Base-by-base conservation (phyloP, 2,888 invertebrate species). In the Alviniconcha strummeri region DNA sequence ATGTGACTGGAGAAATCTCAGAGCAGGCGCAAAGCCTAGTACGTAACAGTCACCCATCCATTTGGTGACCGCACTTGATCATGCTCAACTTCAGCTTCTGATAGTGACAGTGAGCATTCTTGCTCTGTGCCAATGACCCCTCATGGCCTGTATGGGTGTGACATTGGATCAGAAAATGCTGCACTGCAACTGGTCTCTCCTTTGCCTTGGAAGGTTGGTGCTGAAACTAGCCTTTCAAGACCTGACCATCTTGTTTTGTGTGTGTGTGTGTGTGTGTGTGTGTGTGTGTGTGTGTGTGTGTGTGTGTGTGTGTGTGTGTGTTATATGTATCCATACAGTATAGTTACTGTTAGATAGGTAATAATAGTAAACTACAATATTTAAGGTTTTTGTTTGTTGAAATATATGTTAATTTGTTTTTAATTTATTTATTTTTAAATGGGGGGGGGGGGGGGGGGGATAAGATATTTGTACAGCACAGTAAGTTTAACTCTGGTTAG, bases 181-280 rank as follows among this genome's bases (percentile, higher is more conserved):
- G 15, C 64, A 9, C 15, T 64, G 36, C 36, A 36, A 36, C 36
- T 36, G 36, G 36, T 36, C 36, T 36, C 36, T 36, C 36, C 36
- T 36, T 36, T 36, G 36, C 36, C n/a, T n/a, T n/a, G n/a, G n/a
- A 36, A 36, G 36, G 36, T 4, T 64, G 9, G 64, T 64, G 11
- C 64, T 13, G 64, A 13, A 13, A 64, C 15, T 60, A 9, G 9
- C 17, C 72, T 17, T 36, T 72, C 72, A 11, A 17, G 7, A 17
- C 17, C 11, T n/a, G n/a, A 15, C 72, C 36, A 9, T 72, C 72
- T 17, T 13, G 64, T 64, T 15, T 1, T 13, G 64, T 15, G 15
- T 13, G 64, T 64, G 64, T 64, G 72, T n/a, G n/a, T n/a, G 9
- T 72, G 72, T 72, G 72, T 72, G 72, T 72, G n/a, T 72, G 72